Conservation (phyloP, 2,888 invertebrate species). For the Sarcophaga subvicina region DNA sequence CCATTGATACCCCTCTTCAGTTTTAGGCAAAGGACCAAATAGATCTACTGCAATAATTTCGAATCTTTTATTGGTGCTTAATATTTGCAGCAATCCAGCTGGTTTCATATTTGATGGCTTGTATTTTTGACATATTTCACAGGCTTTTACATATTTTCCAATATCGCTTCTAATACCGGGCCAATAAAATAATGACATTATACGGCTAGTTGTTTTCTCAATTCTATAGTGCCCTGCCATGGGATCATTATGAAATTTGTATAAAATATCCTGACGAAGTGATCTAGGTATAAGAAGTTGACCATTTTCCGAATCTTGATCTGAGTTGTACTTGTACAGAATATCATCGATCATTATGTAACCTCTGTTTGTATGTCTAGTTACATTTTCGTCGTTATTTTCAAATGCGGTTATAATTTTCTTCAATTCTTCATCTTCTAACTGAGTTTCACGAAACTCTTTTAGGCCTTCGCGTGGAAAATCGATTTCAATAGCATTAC, state of each 20-base stretch:
- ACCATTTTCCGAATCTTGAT: conserved; percentile 45
- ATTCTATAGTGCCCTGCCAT: conserved; percentile 49
- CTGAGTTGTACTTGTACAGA: conserved; percentile 17
- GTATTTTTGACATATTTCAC: conserved; percentile 31
- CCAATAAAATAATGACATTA: conserved; percentile 41
- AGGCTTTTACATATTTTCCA: conserved; percentile 32
- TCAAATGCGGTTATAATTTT: too few relatives aligned
- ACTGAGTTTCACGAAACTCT: too few relatives aligned
- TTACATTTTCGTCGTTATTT: too few relatives aligned
- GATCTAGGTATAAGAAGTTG: conserved; percentile 33
- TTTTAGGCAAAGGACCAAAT: conserved; percentile 50
- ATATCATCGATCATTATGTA: conserved; percentile 56
- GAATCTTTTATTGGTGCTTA: conserved; percentile 36
- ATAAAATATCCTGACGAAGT: conserved; percentile 23
- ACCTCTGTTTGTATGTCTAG: conserved; percentile 26
- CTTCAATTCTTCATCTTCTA: too few relatives aligned
- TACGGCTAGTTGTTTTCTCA: conserved; percentile 34
- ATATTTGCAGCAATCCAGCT: conserved; percentile 26
- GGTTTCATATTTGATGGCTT: conserved; percentile 36
- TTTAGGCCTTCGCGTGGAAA: too few relatives aligned
- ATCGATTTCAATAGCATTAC: too few relatives aligned
- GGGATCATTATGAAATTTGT: conserved; percentile 34
- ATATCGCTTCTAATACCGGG: conserved; percentile 31
- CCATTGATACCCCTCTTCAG: conserved; percentile 30
- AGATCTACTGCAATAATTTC: conserved; percentile 53